These are phyloP conservation scores for Dromas ardeola DNA, from an alignment of 2,113 vertebrate genomes.

Conservation along the genomic window DNA sequence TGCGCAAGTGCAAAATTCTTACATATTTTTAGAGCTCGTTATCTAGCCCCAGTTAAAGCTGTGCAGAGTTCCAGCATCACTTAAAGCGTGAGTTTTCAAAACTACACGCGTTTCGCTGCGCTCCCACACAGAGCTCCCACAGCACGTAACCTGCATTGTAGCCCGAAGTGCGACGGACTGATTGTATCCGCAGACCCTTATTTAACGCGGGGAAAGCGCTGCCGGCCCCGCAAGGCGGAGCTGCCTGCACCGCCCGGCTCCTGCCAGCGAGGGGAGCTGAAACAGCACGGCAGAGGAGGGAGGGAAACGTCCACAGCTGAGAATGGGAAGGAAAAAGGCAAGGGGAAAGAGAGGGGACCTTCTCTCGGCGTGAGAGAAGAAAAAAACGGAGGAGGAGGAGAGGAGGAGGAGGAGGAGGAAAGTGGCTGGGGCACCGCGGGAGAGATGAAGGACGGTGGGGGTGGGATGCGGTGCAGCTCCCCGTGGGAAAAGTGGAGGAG, in stretches of 20 bases:
- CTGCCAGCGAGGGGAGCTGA: conserved; percentile 6
- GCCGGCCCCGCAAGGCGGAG: accelerated
- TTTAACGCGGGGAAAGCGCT: too few relatives aligned
- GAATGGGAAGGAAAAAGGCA: accelerated
- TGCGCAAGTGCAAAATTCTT: background rate
- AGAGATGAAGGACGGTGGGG: too few relatives aligned
- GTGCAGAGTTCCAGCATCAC: background rate
- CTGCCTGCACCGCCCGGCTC: background rate
- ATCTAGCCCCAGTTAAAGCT: background rate
- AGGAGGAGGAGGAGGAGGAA: too few relatives aligned
- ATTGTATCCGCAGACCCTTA: accelerated
- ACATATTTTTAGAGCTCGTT: accelerated
- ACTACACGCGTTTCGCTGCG: accelerated
- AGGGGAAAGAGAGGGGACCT: accelerated
- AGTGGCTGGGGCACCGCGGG: accelerated
- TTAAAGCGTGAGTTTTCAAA: accelerated
- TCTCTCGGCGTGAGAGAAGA: accelerated
- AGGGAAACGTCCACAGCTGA: accelerated
- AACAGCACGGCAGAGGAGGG: background rate
- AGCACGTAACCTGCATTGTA: accelerated
- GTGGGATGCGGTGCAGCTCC: background rate
- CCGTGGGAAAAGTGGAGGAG: background rate
- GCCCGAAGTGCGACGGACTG: accelerated
- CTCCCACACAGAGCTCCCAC: background rate
- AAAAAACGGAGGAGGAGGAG: accelerated